Evolutionary conservation across 1,140 invertebrate species (phyloP), one percentile per base, ranked within the genome.

Genomic region (Scaptomyza montana): DNA sequence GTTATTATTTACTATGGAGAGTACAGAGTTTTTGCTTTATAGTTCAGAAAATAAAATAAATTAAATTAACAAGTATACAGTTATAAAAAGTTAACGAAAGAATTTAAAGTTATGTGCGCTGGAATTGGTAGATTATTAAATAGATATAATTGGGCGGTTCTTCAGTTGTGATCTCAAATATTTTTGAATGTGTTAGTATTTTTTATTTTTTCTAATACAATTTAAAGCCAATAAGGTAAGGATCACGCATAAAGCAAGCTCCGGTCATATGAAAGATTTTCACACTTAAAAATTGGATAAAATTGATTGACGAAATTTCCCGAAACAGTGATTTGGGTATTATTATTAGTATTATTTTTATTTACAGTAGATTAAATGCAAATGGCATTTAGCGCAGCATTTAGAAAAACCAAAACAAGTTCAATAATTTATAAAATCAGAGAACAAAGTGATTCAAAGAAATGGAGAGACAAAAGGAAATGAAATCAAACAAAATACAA

Each of bases 1-100:
- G 69, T 74, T 78, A 73, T 69, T 70, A 74, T 61, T 78, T 65
- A 78, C 66, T 74, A 75, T 85, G 68, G 77, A 89, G 69, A 91
- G 87, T 87, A 85, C 80, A 82, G 89, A 91, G 76, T 70, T 78
- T 36, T 63, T 74, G 78, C 60, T 87, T 79, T 49, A 66, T 56
- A 56, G 50, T 66, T 49, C 47, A 5, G 13, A 36, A 70, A 51
- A 49, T 1, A 62, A 69, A 77, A 25, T 25, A n/a, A 47, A 68
- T 5, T 4, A 63, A 77, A 43, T 50, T 6, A 67, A 50, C 69
- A 77, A 60, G 45, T 63, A 61, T 60, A 62, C 7, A 6, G 56
- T 56, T 54, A n/a, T 57, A 46, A 45, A 25, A 75, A 51, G 36
- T 47, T n/a, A 76, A 77, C 51, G 7, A 54, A 77, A 77, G 59